Percentiles rank a stretch among this genome's conserved stretches.
phyloP scores from a whole-genome alignment of 2,797 vertebrate species.

The Syndactyla subalaris region DNA sequence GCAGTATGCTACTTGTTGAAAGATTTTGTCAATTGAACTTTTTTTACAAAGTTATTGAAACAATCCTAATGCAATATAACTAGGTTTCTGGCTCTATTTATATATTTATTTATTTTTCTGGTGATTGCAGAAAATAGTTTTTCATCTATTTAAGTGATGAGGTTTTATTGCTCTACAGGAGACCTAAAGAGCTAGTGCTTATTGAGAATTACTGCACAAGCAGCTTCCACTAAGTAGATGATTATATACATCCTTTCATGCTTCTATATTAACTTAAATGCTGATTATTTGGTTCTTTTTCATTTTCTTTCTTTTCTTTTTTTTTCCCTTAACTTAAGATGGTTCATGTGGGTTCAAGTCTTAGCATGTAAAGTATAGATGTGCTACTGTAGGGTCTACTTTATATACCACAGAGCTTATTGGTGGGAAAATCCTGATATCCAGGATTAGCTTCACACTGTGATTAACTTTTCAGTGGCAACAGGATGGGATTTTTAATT shows the following conservation, averaged over 20 bases:
- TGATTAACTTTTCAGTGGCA: slow-evolving; percentile 63
- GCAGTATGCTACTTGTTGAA: neutral
- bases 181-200: neutral
- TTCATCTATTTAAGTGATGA: neutral
- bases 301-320: neutral
- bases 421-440: slow-evolving; percentile 58
- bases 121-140: neutral
- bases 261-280: slow-evolving; percentile 55
- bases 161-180: neutral
- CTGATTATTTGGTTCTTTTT: slow-evolving; percentile 39
- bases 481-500: slow-evolving; percentile 47
- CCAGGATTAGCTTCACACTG: slow-evolving; percentile 50
- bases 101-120: neutral
- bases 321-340: neutral
- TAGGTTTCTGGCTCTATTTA: neutral
- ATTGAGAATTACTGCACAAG: slow-evolving; percentile 52
- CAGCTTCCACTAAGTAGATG: slow-evolving; percentile 53
- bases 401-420: slow-evolving; percentile 3
- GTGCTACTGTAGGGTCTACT: neutral
- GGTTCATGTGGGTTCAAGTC: neutral
- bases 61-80: neutral
- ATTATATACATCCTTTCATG: slow-evolving; percentile 57
- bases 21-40: neutral
- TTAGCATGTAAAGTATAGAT: slow-evolving; percentile 9
- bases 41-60: neutral